Base-by-base conservation (phyloP, 2,797 vertebrate species). In the Eulemur rubriventer region DNA sequence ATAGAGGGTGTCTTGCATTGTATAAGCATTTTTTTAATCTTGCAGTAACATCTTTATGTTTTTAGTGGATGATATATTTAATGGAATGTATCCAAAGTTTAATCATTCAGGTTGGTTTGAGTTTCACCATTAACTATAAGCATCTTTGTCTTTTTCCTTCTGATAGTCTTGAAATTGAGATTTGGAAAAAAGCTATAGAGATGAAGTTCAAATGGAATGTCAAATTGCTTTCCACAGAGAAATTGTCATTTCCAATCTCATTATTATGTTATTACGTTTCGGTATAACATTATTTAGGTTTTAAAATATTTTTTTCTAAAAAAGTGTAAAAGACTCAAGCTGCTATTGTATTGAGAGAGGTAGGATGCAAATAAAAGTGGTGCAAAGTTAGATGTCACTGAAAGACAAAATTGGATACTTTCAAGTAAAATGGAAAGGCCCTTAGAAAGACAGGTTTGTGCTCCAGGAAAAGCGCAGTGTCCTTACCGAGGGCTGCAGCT, bases 401-500 rank as follows among this genome's bases (percentile, higher is more conserved):
- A 69, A 86, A 94, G 82, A 80, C 35, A 65, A 48, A 26, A 78
- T 20, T 18, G 20, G 67, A 43, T 30, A 70, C 50, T 38, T 52
- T 30, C 2, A 46, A 72, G 43, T 26, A 38, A 78, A 89, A 69
- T 0, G 10, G 63, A 10, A 73, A 59, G 65, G 59, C 28, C 18
- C 46, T 75, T 17, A 7, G 55, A 7, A 0, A 33, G 70, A 43
- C 3, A 20, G 91, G 2, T 30, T 61, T 38, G 65, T 9, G 13
- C 35, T 14, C 59, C 22, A 55, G n/a, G 89, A 5, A 38, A 38
- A 16, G 38, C 65, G 30, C 6, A 1, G 14, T 1, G 33, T 76
- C 98, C 99, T 98, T 90, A 99, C 99, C 99, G 59, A 99, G 98
- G 70, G 99, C 98, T 9, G 99, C 99, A 6, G 99, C 99, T 0